Evolutionary conservation across 2,113 vertebrate genomes (phyloP), one percentile per base, ranked within the genome.

Genomic region (Tachuris rubrigastra): DNA sequence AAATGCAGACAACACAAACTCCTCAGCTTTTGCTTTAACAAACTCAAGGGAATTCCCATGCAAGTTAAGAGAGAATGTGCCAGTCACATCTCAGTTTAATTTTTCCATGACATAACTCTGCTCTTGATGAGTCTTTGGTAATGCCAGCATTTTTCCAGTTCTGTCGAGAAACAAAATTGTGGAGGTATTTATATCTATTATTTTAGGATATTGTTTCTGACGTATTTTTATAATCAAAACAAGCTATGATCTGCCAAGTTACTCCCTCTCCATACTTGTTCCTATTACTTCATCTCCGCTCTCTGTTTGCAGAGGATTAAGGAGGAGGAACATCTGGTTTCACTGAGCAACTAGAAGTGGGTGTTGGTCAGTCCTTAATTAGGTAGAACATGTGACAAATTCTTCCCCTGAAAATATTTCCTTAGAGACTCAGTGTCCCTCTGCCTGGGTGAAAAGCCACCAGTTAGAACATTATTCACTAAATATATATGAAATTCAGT

Each of bases 261-360:
- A 60, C n/a, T 90, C 58, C 28, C 19, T 83, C 47, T 47, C 37
- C 50, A 44, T 88, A 5, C 9, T 25, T 90, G 39, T 65, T 89
- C 82, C 67, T 77, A 76, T 95, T 89, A 96, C 88, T 55, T 97
- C 84, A 95, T 95, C 68, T 95, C 77, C 0, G 5, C 25, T 50
- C 31, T 71, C 37, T 89, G n/a, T 87, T 24, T 74, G 58, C 59
- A 83, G 59, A 71, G 33, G 66, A 83, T 85, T 84, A 69, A 71
- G 55, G 31, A 87, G 76, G 46, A 71, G 39, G 25, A 96, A 89
- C 82, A 93, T 76, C 85, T 97, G 66, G 90, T 96, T 96, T 88
- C 35, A 89, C 16, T 93, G 79, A 94, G 69, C 69, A 93, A 80
- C 72, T 21, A 78, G 59, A 90, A 94, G 20, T 79, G 83, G 73